Evolutionary conservation across 2,888 invertebrate species (phyloP).

Genomic region (Panopea generosa): DNA sequence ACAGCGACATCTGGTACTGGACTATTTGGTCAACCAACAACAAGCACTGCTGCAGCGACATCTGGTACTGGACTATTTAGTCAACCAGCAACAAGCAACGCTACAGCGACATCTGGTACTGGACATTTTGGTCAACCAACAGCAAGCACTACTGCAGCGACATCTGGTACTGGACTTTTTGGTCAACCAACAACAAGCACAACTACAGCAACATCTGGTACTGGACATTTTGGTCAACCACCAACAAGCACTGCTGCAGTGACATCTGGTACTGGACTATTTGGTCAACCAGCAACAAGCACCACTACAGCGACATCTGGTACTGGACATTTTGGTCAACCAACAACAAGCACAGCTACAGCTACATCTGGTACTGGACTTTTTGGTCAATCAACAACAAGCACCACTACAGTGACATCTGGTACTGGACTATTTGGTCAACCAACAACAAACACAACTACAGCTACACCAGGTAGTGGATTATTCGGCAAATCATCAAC

Average conservation of each 20-base stretch:
- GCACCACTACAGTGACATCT: constrained; percentile 31
- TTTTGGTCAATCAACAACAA: constrained; percentile 22
- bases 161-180: constrained; percentile 20
- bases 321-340: constrained; percentile 12
- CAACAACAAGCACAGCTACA: background rate
- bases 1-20: background rate
- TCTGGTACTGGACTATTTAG: constrained; percentile 39
- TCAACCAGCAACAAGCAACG: constrained; percentile 31
- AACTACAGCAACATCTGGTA: background rate
- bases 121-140: constrained; percentile 56
- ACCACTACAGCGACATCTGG: constrained; percentile 13
- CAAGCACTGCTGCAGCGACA: too few species aligned
- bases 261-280: too few species aligned
- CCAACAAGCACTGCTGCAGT: constrained; percentile 25
- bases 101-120: constrained; percentile 24
- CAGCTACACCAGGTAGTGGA: constrained; percentile 28
- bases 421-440: constrained; percentile 43
- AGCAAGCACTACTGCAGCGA: too few species aligned
- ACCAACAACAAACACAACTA: constrained; percentile 27
- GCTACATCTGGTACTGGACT: background rate
- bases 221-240: constrained; percentile 50
- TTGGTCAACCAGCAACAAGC: constrained; percentile 14
- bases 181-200: constrained; percentile 8
- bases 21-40: constrained; percentile 12
- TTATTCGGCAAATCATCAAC: constrained; percentile 58